phyloP scores from a whole-genome alignment of 2,797 vertebrate genomes.

The Phalloptychus januarius region DNA sequence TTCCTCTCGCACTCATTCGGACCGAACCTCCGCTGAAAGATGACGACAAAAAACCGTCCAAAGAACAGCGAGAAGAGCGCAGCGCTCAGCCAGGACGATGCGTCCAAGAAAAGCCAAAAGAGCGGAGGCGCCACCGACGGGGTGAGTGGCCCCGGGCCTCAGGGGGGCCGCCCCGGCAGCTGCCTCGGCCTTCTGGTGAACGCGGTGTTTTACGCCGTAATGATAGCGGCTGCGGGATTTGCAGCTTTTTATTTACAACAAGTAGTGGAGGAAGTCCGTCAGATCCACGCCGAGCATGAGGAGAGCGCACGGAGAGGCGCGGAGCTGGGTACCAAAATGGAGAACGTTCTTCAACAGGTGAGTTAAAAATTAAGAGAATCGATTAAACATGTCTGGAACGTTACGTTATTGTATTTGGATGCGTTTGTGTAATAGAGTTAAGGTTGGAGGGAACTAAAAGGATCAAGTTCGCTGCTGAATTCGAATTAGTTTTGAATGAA shows the following conservation, averaged over 20 bases:
- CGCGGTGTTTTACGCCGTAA: conserved; percentile 64
- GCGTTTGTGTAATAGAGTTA: neutral
- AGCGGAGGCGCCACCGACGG: conserved; percentile 48
- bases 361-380: neutral
- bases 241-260: conserved; percentile 76
- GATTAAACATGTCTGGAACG: neutral
- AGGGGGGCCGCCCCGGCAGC: conserved; percentile 52
- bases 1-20: conserved; percentile 7
- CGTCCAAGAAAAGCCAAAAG: conserved; percentile 67
- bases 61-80: conserved; percentile 74
- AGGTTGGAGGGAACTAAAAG: neutral
- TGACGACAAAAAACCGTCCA: conserved; percentile 76
- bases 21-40: conserved; percentile 31
- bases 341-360: conserved; percentile 79
- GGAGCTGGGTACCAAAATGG: conserved; percentile 64
- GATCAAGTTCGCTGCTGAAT: neutral
- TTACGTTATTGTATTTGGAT: neutral
- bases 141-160: conserved; percentile 42
- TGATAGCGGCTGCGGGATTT: conserved; percentile 72
- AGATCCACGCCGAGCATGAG: conserved; percentile 51
- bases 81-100: conserved; percentile 59
- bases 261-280: conserved; percentile 71
- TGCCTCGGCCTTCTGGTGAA: conserved; percentile 53
- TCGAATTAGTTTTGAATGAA: neutral
- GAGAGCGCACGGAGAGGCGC: conserved; percentile 56